phyloP scores from a whole-genome alignment of 2,888 invertebrate species.

The Tiphia femorata region DNA sequence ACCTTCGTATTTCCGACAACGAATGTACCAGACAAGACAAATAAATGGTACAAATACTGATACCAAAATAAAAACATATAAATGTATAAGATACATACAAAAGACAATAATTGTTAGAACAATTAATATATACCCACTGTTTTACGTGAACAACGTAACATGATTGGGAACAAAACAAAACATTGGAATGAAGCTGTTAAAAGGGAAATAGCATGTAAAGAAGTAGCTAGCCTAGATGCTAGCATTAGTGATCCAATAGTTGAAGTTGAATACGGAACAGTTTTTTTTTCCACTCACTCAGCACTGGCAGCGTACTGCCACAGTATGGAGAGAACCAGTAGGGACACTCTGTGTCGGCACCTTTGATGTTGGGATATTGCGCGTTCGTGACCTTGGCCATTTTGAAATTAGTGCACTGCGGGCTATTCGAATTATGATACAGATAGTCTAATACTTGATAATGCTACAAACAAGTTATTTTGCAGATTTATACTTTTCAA shows the following conservation, averaged over 20 bases:
- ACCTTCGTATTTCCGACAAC: conserved; percentile 83
- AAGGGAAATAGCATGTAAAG: conserved; percentile 89
- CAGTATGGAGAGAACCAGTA: no score
- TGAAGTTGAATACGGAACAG: no score
- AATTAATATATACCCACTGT: conserved; percentile 72
- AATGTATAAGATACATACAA: conserved; percentile 72
- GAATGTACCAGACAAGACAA: conserved; percentile 83
- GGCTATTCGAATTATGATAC: no score
- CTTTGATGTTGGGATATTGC: no score
- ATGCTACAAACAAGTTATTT: no score
- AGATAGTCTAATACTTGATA: no score
- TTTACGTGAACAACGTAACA: conserved; percentile 77
- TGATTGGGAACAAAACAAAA: conserved; percentile 90
- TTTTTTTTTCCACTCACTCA: no score
- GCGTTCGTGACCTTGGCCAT: no score
- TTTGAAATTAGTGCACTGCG: no score
- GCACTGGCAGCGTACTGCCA: no score
- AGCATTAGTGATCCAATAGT: conserved; percentile 96
- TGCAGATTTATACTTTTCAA: no score
- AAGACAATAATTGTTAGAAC: conserved; percentile 71
- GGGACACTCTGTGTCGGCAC: no score
- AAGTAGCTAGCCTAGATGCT: conserved; percentile 88
- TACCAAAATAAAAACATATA: conserved; percentile 74
- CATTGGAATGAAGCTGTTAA: conserved; percentile 88
- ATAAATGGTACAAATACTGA: conserved; percentile 78